Conservation (phyloP, 30 jellyfish, hydroid and myxozoan genomes). For the Aurelia sp. region DNA sequence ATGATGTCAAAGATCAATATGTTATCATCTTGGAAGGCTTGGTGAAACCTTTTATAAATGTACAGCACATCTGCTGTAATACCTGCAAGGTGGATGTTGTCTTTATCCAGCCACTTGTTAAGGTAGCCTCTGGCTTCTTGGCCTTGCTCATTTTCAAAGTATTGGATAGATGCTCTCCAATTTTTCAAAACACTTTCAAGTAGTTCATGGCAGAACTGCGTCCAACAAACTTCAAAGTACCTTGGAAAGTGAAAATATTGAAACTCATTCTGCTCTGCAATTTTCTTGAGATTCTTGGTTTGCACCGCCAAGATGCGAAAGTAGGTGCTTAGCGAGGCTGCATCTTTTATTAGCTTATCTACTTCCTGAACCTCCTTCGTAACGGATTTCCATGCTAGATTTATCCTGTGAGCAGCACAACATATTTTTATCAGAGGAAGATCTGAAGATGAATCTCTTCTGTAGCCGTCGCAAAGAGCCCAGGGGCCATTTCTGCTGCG, state of each 20-base stretch:
- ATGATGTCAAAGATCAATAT: constrained; percentile 21
- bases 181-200: too few relatives aligned
- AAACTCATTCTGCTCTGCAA: constrained; percentile 22
- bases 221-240: constrained; percentile 41
- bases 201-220: constrained; percentile 11
- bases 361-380: constrained; percentile 20
- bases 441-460: constrained; percentile 8
- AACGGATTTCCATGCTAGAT: constrained; percentile 61
- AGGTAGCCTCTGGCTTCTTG: too few relatives aligned
- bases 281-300: constrained; percentile 13
- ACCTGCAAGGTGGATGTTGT: too few relatives aligned
- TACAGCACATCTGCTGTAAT: too few relatives aligned
- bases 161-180: too few relatives aligned
- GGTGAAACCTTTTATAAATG: too few relatives aligned
- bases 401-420: constrained; percentile 59
- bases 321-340: constrained; percentile 25
- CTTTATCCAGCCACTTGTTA: too few relatives aligned
- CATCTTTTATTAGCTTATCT: constrained; percentile 33
- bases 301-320: constrained; percentile 32
- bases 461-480: constrained; percentile 34
- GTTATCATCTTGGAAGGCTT: too few relatives aligned
- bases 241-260: constrained; percentile 15
- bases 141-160: too few relatives aligned
- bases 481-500: constrained; percentile 50
- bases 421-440: constrained; percentile 50